phyloP scores from a whole-genome alignment of 2,113 vertebrate species.

The Thymallus thymallus region DNA sequence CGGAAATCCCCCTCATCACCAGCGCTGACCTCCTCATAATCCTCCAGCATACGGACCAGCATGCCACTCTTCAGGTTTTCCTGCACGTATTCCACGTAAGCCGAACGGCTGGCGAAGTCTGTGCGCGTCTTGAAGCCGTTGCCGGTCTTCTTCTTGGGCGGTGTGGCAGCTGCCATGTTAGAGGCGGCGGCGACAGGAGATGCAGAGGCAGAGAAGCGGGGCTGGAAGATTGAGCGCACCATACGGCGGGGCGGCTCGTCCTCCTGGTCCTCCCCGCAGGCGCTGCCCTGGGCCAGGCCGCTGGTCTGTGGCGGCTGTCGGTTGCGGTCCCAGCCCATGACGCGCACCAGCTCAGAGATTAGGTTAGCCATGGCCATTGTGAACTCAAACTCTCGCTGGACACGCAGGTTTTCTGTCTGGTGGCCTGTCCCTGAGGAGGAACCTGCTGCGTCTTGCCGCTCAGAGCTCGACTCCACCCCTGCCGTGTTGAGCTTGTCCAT shows the following conservation, averaged over 20 bases:
- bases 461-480: slow-evolving; percentile 65
- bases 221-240: slow-evolving; percentile 86
- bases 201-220: slow-evolving; percentile 55
- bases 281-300: not conserved
- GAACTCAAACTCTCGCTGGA: slow-evolving; percentile 85
- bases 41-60: slow-evolving; percentile 91
- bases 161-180: not conserved
- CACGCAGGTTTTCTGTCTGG: slow-evolving; percentile 65
- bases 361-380: slow-evolving; percentile 93
- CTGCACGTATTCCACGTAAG: slow-evolving; percentile 88
- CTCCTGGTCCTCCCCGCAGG: slow-evolving; percentile 25
- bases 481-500: slow-evolving; percentile 84
- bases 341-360: slow-evolving; percentile 86
- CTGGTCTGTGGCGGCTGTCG: slow-evolving; percentile 37
- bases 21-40: slow-evolving; percentile 85
- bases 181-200: not conserved
- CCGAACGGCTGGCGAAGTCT: slow-evolving; percentile 81
- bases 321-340: slow-evolving; percentile 88
- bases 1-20: slow-evolving; percentile 88
- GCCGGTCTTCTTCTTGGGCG: slow-evolving; percentile 70
- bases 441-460: slow-evolving; percentile 60
- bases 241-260: slow-evolving; percentile 46
- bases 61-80: slow-evolving; percentile 81
- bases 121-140: slow-evolving; percentile 76
- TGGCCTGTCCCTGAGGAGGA: slow-evolving; percentile 50